Base-by-base conservation (phyloP, 2,113 vertebrate species). In the Eptesicus fuscus region DNA sequence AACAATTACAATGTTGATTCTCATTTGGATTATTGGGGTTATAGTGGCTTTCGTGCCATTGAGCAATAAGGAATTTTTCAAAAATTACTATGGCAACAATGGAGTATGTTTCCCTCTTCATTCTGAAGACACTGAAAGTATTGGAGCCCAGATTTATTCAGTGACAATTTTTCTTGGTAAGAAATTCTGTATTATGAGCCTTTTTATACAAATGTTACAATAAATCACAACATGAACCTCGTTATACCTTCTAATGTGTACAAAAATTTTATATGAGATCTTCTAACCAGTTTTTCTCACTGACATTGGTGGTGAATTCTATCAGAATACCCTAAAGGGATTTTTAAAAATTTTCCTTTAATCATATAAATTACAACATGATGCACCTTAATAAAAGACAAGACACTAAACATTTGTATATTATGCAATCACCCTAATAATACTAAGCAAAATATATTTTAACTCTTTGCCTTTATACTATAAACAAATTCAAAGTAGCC, bases 81-180 rank as follows among this genome's bases (percentile, higher is more conserved):
- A 98, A 94, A 99, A 99, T 97, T 99, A 99, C 97, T 99, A 99
- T 74, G 99, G 99, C 53, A 99, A 99, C 92, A 99, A 99, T 9
- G 99, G 99, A 0, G 99, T 99, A 79, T 99, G 99, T 94, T 99
- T 99, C 88, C 99, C 99, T 47, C 98, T 99, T 97, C 99, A 99
- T 84, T 99, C 99, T 12, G 99, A 99, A 96, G 99, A 99, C 91
- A 98, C 98, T 13, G 99, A 99, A 98, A 99, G 98, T 5, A 96
- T 96, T 1, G 99, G 98, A 98, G 99, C 99, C 77, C 99, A 99
- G 94, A 98, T 99, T 96, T 99, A 99, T 97, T 99, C 99, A 90
- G 99, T 99, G 73, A 97, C 99, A 80, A 99, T 99, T 97, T 99
- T 99, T 97, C 98, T 99, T 71, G 99, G 99, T 99, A 97, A 98